phyloP scores from a whole-genome alignment of 2,797 vertebrate genomes.

The Anabacerthia variegaticeps region DNA sequence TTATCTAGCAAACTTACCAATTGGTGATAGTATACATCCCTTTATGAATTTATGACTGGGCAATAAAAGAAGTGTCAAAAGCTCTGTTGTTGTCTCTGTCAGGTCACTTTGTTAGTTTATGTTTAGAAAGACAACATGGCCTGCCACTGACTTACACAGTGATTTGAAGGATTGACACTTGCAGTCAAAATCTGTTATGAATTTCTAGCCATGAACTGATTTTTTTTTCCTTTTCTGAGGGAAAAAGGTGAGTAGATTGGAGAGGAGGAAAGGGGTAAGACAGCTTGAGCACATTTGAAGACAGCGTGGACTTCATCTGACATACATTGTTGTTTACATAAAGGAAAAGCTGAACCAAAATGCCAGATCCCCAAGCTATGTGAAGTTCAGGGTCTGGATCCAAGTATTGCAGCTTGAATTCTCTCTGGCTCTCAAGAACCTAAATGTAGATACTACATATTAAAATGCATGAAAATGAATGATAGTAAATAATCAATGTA shows the following conservation, averaged over 20 bases:
- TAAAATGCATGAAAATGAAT: slow-evolving; percentile 72
- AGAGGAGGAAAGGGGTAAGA: not conserved
- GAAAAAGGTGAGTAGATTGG: slow-evolving; percentile 23
- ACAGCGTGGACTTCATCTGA: slow-evolving; percentile 43
- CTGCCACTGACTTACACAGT: slow-evolving; percentile 2
- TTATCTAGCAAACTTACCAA: slow-evolving; percentile 83
- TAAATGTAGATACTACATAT: slow-evolving; percentile 69
- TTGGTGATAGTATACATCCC: slow-evolving; percentile 61
- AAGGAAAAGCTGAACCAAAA: slow-evolving; percentile 50
- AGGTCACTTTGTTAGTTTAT: slow-evolving; percentile 69
- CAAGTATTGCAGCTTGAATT: slow-evolving; percentile 66
- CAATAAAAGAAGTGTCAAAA: slow-evolving; percentile 81
- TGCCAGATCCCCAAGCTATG: slow-evolving; percentile 61
- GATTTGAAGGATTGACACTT: slow-evolving; percentile 1
- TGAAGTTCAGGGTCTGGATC: slow-evolving; percentile 63
- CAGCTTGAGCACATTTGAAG: slow-evolving; percentile 34
- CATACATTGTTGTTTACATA: slow-evolving; percentile 43
- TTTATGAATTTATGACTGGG: slow-evolving; percentile 86
- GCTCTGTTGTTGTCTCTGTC: slow-evolving; percentile 61
- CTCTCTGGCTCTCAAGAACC: slow-evolving; percentile 58
- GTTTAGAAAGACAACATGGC: slow-evolving; percentile 26
- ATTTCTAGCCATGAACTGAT: not conserved
- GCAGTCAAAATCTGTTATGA: slow-evolving; percentile 31
- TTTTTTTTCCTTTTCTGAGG: not conserved
- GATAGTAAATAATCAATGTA: slow-evolving; percentile 74